Percentiles rank a stretch among this genome's conserved stretches.
These are phyloP conservation scores for Symphodus melops DNA, from an alignment of 2,113 vertebrate species.

Conservation along the genomic window DNA sequence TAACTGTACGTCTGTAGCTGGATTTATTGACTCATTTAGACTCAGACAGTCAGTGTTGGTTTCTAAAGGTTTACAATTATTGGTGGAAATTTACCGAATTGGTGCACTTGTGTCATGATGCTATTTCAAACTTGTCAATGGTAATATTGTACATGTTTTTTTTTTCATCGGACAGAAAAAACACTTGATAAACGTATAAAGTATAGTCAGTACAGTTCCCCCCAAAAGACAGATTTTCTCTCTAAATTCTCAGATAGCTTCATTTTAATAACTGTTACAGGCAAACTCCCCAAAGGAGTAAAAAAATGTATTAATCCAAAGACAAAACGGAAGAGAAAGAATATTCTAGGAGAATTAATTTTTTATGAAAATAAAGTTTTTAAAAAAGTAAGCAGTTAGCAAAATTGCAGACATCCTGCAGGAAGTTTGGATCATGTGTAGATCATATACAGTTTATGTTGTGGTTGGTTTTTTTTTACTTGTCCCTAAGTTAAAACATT, in stretches of 20 bases:
- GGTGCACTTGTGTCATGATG: background rate
- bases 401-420: too few relatives aligned
- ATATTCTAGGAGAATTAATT: background rate
- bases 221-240: background rate
- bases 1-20: slow-evolving; percentile 23
- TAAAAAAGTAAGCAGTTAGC: too few relatives aligned
- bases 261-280: background rate
- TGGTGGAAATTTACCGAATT: background rate
- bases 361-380: background rate
- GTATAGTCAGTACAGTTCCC: background rate
- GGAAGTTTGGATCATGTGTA: too few relatives aligned
- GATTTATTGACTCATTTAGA: background rate
- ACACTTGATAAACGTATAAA: background rate
- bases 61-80: background rate
- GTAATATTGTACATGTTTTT: too few relatives aligned
- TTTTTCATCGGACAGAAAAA: background rate
- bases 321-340: background rate
- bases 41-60: background rate
- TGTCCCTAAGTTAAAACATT: too few relatives aligned
- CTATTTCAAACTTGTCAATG: too few relatives aligned
- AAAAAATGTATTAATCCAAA: background rate
- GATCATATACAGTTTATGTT: too few relatives aligned
- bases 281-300: background rate
- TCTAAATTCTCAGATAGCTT: background rate
- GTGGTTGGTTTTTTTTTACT: too few relatives aligned